Evolutionary conservation across 2,113 vertebrate genomes (phyloP).

Genomic region (Nettapus auritus): DNA sequence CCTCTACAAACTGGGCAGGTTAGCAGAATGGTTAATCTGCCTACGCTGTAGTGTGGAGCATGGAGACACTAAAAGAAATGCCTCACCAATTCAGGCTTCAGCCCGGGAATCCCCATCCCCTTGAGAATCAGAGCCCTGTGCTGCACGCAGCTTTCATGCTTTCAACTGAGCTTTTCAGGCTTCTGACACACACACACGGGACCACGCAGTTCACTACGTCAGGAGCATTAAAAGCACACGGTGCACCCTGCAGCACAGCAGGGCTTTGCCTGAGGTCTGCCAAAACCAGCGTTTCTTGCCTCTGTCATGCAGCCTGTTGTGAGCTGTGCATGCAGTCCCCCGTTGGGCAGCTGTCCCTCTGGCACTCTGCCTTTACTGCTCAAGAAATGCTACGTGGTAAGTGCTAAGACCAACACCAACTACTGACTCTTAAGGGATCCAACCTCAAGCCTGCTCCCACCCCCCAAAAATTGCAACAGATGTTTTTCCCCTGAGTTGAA

Average conservation of each 20-base stretch:
- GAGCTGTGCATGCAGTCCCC: neutral
- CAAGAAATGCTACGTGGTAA: neutral
- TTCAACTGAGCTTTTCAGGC: neutral
- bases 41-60: neutral
- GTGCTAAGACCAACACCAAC: constrained; percentile 10
- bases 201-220: neutral
- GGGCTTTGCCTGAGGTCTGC: neutral
- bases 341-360: neutral
- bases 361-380: constrained; percentile 23
- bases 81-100: neutral
- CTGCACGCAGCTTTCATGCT: neutral
- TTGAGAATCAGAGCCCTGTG: neutral
- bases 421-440: neutral
- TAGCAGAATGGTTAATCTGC: neutral
- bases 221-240: neutral
- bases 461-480: neutral
- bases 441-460: neutral
- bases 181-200: neutral
- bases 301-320: neutral
- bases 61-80: fast-evolving
- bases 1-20: neutral
- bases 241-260: neutral
- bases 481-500: neutral
- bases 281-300: constrained; percentile 19
- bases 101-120: neutral